Conservation (phyloP, 2,888 invertebrate genomes). For the Chalcosyrphus nemorum region DNA sequence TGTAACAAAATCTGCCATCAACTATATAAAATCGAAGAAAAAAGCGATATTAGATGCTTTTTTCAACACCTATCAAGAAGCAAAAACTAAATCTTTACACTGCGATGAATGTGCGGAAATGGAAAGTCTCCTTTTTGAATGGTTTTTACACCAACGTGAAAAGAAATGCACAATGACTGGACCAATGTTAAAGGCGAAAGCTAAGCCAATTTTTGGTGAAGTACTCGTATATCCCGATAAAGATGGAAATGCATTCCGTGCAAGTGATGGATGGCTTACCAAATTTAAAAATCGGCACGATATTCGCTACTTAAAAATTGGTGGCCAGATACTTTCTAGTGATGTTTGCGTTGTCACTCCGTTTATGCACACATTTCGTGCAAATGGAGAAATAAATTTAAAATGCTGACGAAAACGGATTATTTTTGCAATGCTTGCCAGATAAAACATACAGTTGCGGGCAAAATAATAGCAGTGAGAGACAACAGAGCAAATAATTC, state of each 20-base stretch:
- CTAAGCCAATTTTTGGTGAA: neutral
- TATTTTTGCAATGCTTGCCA: too few relatives aligned
- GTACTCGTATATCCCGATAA: neutral
- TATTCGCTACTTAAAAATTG: conserved; percentile 6
- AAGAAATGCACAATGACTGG: too few relatives aligned
- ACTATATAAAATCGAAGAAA: conserved; percentile 12
- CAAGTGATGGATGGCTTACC: conserved; percentile 7
- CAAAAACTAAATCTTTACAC: neutral
- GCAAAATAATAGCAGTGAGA: too few relatives aligned
- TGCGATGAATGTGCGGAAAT: neutral
- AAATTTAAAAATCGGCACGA: conserved; percentile 7
- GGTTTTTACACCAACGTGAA: too few relatives aligned
- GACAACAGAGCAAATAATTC: too few relatives aligned
- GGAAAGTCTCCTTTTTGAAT: too few relatives aligned
- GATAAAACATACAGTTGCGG: too few relatives aligned
- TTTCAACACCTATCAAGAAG: neutral
- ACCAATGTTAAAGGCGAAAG: neutral
- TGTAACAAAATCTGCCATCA: neutral
- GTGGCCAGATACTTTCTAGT: neutral
- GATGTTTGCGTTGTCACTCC: too few relatives aligned
- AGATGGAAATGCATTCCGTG: conserved; percentile 8
- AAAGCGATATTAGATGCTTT: conserved; percentile 1
- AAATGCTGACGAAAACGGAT: too few relatives aligned
- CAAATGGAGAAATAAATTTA: too few relatives aligned
- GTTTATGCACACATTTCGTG: too few relatives aligned